Percentiles rank a stretch among this genome's conserved stretches.
These are phyloP conservation scores for Pseudomyrmex flavicornis DNA, from an alignment of 1,140 invertebrate species.

Conservation along the genomic window DNA sequence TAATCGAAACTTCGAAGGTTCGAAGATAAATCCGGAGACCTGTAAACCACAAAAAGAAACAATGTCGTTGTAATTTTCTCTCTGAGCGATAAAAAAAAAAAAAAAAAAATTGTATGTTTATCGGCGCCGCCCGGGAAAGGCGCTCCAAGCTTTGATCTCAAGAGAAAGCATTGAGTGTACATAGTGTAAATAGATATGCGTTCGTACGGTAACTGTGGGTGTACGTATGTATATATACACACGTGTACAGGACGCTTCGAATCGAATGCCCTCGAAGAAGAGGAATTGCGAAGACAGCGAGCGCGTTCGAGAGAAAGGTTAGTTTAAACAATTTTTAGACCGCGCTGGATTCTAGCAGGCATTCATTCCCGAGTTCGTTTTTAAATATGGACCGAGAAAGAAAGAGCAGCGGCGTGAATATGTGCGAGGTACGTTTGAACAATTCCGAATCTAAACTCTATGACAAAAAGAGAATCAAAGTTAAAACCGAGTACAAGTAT, in stretches of 20 bases:
- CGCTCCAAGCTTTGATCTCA: slow-evolving; percentile 79
- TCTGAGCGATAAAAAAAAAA: background rate
- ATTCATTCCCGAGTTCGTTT: slow-evolving; percentile 26
- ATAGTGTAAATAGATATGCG: slow-evolving; percentile 80
- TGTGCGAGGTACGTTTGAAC: slow-evolving; percentile 47
- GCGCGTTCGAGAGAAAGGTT: slow-evolving; percentile 14
- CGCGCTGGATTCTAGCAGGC: background rate
- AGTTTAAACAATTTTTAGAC: slow-evolving; percentile 37
- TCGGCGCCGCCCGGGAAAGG: slow-evolving; percentile 10
- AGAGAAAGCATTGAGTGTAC: slow-evolving; percentile 71
- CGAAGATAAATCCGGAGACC: background rate
- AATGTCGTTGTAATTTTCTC: slow-evolving; percentile 11
- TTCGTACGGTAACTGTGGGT: slow-evolving; percentile 62
- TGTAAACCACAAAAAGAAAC: background rate
- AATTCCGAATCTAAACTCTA: slow-evolving; percentile 41
- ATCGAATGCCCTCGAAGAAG: slow-evolving; percentile 40
- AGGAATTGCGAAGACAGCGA: slow-evolving; percentile 22
- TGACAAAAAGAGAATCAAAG: background rate
- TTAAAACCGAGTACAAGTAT: slow-evolving; percentile 23
- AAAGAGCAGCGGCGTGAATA: slow-evolving; percentile 13
- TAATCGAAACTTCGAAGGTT: slow-evolving; percentile 18
- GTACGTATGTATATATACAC: slow-evolving; percentile 72
- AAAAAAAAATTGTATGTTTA: background rate
- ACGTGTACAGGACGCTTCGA: slow-evolving; percentile 66
- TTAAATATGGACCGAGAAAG: slow-evolving; percentile 18